A percentile compares a stretch with the other conserved stretches of the same genome.
These are phyloP conservation scores for Saturnia pavonia DNA, from an alignment of 2,888 invertebrate genomes.

Conservation along the genomic window DNA sequence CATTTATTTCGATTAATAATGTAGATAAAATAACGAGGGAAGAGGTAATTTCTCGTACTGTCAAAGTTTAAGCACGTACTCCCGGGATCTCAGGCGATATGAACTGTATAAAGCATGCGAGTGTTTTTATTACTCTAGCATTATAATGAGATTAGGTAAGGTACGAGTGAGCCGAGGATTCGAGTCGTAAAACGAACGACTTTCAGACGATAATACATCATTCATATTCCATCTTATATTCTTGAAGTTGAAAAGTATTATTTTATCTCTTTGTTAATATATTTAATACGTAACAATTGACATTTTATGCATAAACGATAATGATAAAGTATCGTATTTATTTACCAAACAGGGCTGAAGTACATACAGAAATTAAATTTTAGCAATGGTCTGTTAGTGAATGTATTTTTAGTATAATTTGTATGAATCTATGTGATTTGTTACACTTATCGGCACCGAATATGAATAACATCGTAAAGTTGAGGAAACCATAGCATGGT, in stretches of 20 bases:
- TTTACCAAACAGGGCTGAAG: too few relatives aligned
- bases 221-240: conserved; percentile 42
- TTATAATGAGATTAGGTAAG: conserved; percentile 35
- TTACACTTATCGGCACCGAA: too few relatives aligned
- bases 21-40: neutral
- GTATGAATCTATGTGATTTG: too few relatives aligned
- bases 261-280: conserved; percentile 30
- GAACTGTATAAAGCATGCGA: conserved; percentile 7
- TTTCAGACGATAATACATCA: conserved; percentile 36
- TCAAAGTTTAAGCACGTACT: conserved; percentile 3
- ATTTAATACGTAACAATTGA: conserved; percentile 22
- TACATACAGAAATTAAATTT: too few relatives aligned
- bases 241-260: conserved; percentile 11
- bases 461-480: too few relatives aligned
- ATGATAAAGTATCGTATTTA: too few relatives aligned
- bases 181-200: conserved; percentile 35
- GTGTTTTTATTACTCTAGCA: conserved; percentile 11
- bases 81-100: neutral
- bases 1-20: neutral
- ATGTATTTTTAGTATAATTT: too few relatives aligned
- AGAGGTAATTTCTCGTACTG: neutral
- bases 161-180: conserved; percentile 31
- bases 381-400: too few relatives aligned
- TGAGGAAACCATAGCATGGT: too few relatives aligned
- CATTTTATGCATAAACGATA: neutral